Evolutionary conservation across 1,140 invertebrate genomes (phyloP).

Genomic region (Oedothorax gibbosus): DNA sequence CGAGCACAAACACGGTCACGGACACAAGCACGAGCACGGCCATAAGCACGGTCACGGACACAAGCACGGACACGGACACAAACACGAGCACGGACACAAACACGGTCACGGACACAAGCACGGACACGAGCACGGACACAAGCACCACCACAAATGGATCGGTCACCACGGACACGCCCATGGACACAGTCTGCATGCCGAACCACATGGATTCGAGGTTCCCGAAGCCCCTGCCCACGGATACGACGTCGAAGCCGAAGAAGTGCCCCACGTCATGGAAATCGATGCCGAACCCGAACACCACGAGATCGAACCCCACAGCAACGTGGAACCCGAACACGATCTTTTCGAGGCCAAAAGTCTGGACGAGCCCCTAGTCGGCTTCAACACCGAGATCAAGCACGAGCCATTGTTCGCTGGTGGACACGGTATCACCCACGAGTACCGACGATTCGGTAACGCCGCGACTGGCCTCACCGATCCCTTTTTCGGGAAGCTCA

Average conservation of each 20-base stretch:
- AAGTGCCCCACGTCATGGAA: conserved; percentile 8
- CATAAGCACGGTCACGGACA: conserved; percentile 36
- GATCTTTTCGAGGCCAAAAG: conserved; percentile 20
- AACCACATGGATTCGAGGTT: conserved; percentile 30
- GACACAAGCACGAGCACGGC: conserved; percentile 16
- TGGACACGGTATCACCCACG: conserved; percentile 41
- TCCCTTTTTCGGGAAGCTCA: conserved; percentile 18
- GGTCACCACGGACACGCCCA: conserved; percentile 35
- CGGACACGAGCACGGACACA: conserved; percentile 26
- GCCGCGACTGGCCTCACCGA: not conserved
- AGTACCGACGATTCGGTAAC: conserved; percentile 36
- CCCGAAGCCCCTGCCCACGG: conserved; percentile 29
- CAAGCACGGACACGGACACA: conserved; percentile 27
- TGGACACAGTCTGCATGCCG: conserved; percentile 24
- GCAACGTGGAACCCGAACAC: conserved; percentile 20
- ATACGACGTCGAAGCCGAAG: conserved; percentile 14
- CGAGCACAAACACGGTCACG: conserved; percentile 32
- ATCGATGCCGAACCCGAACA: conserved; percentile 30
- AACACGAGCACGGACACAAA: conserved; percentile 35
- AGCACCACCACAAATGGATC: conserved; percentile 18
- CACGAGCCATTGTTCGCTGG: conserved; percentile 25
- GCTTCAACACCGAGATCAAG: conserved; percentile 36
- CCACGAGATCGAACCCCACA: conserved; percentile 34
- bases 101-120: conserved; percentile 40
- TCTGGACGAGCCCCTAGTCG: not conserved